Conservation (phyloP, 2,113 vertebrate species). For the Platysteira castanea region DNA sequence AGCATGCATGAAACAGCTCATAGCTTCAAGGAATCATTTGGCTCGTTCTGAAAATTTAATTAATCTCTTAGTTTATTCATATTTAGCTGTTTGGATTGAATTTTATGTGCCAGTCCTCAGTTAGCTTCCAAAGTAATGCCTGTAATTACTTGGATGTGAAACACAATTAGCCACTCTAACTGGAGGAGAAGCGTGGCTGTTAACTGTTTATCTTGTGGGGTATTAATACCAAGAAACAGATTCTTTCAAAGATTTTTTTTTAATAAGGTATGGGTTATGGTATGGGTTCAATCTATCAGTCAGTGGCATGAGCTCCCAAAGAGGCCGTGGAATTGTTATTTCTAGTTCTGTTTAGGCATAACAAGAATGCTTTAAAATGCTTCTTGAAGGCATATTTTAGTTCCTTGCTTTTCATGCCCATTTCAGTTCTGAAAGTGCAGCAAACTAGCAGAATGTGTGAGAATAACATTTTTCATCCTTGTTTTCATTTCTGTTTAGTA, state of each 20-base stretch:
- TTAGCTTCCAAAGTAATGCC: slow-evolving; percentile 12
- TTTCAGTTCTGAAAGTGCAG: background rate
- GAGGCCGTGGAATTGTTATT: background rate
- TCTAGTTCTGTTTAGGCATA: slow-evolving; percentile 17
- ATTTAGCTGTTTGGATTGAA: slow-evolving; percentile 37
- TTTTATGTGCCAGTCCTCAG: background rate
- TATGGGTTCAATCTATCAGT: background rate
- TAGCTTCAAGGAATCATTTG: slow-evolving; percentile 30
- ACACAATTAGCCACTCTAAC: background rate
- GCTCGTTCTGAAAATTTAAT: background rate
- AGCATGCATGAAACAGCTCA: background rate
- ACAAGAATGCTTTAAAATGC: background rate
- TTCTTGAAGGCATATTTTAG: slow-evolving; percentile 2
- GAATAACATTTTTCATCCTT: background rate
- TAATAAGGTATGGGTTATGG: background rate
- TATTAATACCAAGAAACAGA: background rate
- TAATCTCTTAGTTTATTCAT: slow-evolving; percentile 29
- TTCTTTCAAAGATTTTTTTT: background rate
- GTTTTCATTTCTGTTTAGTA: background rate
- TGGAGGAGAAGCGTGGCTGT: background rate
- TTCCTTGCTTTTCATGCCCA: background rate
- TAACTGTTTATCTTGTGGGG: background rate
- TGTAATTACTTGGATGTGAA: slow-evolving; percentile 2
- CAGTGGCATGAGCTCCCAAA: background rate
- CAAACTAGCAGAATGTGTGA: background rate